Evolutionary conservation across 2,113 vertebrate genomes (phyloP).

Genomic region (Bambusicola thoracicus): DNA sequence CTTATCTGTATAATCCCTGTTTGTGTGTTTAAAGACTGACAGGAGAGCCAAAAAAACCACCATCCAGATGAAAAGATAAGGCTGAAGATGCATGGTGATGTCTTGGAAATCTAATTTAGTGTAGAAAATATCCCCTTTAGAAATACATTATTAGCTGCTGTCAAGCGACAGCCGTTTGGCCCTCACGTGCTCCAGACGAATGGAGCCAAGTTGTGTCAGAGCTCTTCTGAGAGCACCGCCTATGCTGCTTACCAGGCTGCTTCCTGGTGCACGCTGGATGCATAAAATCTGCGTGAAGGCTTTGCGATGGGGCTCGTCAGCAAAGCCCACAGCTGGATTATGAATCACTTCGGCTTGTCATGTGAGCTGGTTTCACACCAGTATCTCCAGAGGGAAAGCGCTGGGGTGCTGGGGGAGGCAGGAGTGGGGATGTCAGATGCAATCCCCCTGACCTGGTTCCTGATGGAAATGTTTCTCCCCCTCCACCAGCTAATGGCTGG

Average conservation of each 20-base stretch:
- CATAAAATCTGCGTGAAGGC: background rate
- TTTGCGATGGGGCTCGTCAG: conserved; percentile 15
- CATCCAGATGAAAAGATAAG: conserved; percentile 12
- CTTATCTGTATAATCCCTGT: background rate
- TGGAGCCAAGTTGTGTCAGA: background rate
- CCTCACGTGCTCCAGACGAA: background rate
- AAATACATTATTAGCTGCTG: conserved; percentile 17
- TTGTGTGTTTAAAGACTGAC: background rate
- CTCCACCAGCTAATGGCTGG: background rate
- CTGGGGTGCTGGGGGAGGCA: conserved; percentile 8
- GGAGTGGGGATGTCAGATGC: background rate
- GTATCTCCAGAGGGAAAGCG: conserved; percentile 29
- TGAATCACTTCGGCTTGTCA: conserved; percentile 54
- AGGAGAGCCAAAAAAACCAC: background rate
- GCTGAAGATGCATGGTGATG: conserved; percentile 18
- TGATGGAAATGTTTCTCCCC: conserved; percentile 1
- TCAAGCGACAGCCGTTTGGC: conserved; percentile 19
- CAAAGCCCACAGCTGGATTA: conserved; percentile 36
- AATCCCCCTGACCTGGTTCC: rapidly evolving
- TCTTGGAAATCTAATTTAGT: conserved; percentile 38
- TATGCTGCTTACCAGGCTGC: background rate
- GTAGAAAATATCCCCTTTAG: background rate
- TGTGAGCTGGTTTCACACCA: conserved; percentile 49
- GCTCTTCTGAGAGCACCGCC: background rate
- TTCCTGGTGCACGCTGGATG: background rate